Evolutionary conservation across 1,140 invertebrate genomes (phyloP), one percentile per base, ranked within the genome.

Genomic region (Melitaea cinxia): DNA sequence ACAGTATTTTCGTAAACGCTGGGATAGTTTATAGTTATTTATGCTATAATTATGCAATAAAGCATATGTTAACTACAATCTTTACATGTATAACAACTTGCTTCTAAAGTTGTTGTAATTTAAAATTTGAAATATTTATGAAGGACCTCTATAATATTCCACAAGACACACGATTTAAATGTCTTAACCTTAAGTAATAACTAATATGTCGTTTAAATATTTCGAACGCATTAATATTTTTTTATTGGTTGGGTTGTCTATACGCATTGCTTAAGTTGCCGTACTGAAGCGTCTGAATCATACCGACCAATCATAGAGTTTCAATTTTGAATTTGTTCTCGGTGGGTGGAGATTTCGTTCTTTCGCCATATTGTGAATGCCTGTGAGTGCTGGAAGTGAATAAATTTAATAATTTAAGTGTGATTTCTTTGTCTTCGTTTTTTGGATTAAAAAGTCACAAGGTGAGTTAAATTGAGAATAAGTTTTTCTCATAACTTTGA

Each of bases 291-390:
- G 87, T 89, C 87, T 70, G 52, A 69, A 74, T 69, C 52, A 45
- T 55, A 64, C 33, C 30, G 59, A 83, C 87, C 87, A 89, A 89
- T 89, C 76, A 78, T 53, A 66, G 73, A 73, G 71, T 78, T 80
- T 78, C 71, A 88, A 79, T 85, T 89, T 89, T 86, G 75, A 89
- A 88, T 87, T 83, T 82, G 75, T 80, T 88, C 74, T 84, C 66
- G 66, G 82, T 76, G 78, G 80, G 87, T 87, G 87, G 87, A 83
- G 87, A 88, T 85, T 83, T 83, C 72, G 72, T 81, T 80, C 77
- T 82, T 81, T 85, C 87, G 87, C 85, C 87, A 88, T 89, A 89
- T 88, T 89, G 85, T 87, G 85, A 83, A 80, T 77, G 74, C 82
- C 85, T 87, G 84, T 88, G 84, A 83, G 83, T 88, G 80, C 82